Evolutionary conservation across 2,113 vertebrate species (phyloP).

Genomic region (Choloepus hoffmanni): DNA sequence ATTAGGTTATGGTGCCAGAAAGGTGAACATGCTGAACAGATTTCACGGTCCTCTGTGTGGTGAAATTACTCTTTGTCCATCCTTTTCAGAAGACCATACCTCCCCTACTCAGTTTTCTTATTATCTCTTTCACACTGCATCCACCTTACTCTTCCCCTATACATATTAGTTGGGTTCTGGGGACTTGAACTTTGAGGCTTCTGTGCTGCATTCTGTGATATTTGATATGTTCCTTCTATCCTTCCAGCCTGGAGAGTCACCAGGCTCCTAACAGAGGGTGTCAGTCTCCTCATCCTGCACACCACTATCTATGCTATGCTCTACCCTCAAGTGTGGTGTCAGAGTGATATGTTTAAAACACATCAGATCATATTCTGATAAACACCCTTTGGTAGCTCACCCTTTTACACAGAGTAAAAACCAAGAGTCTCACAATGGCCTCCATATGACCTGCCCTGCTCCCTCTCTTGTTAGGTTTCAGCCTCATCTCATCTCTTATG

Average conservation of each 20-base stretch:
- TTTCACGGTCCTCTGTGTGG: background rate
- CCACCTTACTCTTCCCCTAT: background rate
- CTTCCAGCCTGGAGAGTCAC: background rate
- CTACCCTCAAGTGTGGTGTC: background rate
- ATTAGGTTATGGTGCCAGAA: background rate
- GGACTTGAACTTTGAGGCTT: no score
- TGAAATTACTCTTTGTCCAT: background rate
- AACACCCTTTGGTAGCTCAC: background rate
- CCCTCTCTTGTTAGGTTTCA: background rate
- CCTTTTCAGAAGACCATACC: background rate
- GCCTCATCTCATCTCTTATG: background rate
- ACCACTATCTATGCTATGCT: background rate
- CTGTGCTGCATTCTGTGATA: background rate
- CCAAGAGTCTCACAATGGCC: background rate
- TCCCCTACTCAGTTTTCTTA: background rate
- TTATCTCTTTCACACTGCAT: background rate
- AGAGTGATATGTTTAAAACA: background rate
- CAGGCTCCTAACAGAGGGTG: no score
- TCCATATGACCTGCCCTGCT: background rate
- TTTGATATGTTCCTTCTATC: background rate
- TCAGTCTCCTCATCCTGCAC: background rate
- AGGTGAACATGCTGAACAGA: rapidly evolving
- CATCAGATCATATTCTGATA: background rate
- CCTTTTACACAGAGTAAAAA: background rate
- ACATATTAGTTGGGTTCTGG: no score